These are phyloP conservation scores for Ophion ventricosus DNA, from an alignment of 2,888 invertebrate genomes.

Conservation along the genomic window DNA sequence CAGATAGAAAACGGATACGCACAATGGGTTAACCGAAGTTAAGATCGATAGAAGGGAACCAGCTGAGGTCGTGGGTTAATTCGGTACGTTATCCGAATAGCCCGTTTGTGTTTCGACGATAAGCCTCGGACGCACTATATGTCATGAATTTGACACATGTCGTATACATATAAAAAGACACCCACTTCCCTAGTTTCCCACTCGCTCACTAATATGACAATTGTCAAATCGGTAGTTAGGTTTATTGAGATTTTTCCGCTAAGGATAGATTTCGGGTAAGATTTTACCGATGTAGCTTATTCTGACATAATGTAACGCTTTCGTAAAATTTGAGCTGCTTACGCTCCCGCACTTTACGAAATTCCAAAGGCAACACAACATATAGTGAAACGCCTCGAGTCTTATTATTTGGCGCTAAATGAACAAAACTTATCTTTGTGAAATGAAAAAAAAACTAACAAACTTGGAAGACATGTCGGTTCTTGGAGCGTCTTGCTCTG, in stretches of 20 bases:
- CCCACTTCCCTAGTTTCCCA: not conserved
- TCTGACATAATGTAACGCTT: not conserved
- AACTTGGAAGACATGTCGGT: not conserved
- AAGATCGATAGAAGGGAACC: constrained; percentile 45
- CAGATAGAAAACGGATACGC: constrained; percentile 2
- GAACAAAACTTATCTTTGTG: not conserved
- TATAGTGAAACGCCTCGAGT: not conserved
- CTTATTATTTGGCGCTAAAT: constrained; percentile 6
- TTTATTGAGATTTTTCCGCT: not conserved
- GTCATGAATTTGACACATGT: constrained; percentile 64
- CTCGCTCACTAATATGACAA: not conserved
- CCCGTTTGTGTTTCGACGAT: constrained; percentile 61
- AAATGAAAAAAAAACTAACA: not conserved
- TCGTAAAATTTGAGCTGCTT: not conserved
- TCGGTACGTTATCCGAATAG: constrained; percentile 70
- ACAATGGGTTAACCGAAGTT: constrained; percentile 37
- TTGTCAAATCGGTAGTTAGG: not conserved
- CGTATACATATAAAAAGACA: not conserved
- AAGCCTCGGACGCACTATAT: constrained; percentile 69
- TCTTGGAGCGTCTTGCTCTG: constrained; percentile 11
- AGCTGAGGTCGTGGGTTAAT: constrained; percentile 68
- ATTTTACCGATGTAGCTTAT: not conserved
- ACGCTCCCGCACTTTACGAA: not conserved
- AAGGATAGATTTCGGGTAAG: no score
- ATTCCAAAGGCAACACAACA: not conserved